Base-by-base conservation (phyloP, 2,113 vertebrate genomes). In the Stictonetta naevosa region DNA sequence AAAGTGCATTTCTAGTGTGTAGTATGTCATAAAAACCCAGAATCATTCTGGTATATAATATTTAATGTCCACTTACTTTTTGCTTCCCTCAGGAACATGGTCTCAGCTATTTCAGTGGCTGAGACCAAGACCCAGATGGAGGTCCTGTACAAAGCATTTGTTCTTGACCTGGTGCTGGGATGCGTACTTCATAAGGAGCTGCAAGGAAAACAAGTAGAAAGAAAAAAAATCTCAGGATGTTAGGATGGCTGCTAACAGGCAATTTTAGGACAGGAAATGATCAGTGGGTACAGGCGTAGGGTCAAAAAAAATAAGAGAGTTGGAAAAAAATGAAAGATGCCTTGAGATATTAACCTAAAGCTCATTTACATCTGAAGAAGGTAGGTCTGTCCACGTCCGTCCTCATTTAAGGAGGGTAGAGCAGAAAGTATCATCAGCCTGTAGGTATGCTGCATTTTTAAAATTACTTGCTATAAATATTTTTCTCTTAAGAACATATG, bases 281-380 rank as follows among this genome's bases (percentile, higher is more conserved):
- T 48, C 25, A 62, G 6, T 66, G 34, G 17, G 23, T 52, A 38
- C 29, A 60, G n/a, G 10, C 0, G 0, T 55, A 48, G 66, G 44
- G 52, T 79, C 53, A 88, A 63, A 75, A 85, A 82, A 44, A 11
- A 1, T 31, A n/a, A 6, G 31, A 20, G 5, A 46, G 4, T n/a
- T 73, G 63, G 19, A 50, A 83, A 68, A 86, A 56, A 53, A 72
- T 26, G 13, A 42, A 59, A 92, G 59, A 69, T 40, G 23, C 20
- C 33, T 83, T 68, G 48, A 88, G 22, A 5, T 68, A 31, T 55
- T 75, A 26, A 75, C 67, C 7, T 11, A 36, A 77, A 80, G 33
- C 44, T n/a, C 34, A 2, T 62, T 86, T 52, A 13, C 80, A 0
- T 60, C 36, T 80, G 59, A 64, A 69, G 20, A 76, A 77, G 29